These are phyloP conservation scores for Catamblyrhynchus diadema DNA, from an alignment of 2,797 vertebrate species.

Conservation along the genomic window DNA sequence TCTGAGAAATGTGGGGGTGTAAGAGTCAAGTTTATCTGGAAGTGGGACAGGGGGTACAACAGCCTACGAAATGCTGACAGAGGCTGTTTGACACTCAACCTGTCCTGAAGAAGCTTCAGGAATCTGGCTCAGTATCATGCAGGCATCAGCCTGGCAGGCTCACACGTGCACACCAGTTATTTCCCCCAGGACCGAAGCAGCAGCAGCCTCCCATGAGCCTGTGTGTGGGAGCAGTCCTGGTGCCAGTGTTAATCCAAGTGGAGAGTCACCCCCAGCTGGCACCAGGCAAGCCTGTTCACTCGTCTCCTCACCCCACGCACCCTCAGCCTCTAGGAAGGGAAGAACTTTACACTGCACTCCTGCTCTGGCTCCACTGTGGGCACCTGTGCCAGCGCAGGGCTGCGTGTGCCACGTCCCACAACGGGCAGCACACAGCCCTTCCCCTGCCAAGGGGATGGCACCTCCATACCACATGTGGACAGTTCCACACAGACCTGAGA, in stretches of 20 bases:
- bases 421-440: fast-evolving
- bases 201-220: background rate
- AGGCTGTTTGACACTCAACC: constrained; percentile 26
- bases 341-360: background rate
- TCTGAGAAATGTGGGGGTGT: constrained; percentile 56
- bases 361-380: background rate
- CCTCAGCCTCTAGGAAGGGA: background rate
- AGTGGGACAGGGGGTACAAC: constrained; percentile 59
- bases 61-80: constrained; percentile 58
- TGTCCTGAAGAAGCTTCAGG: constrained; percentile 45
- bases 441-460: background rate
- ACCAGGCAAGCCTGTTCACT: background rate
- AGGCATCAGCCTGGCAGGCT: constrained; percentile 49
- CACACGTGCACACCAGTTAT: background rate
- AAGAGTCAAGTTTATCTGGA: constrained; percentile 51
- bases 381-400: fast-evolving
- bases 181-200: background rate
- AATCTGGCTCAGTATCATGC: background rate
- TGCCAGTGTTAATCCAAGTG: background rate
- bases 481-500: background rate
- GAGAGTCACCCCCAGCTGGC: background rate
- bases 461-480: fast-evolving
- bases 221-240: background rate
- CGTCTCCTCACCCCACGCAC: background rate
- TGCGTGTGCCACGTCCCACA: fast-evolving